A percentile compares a stretch with the other conserved stretches of the same genome.
Conservation (phyloP, 2,797 vertebrate genomes). For the Todus mexicanus region DNA sequence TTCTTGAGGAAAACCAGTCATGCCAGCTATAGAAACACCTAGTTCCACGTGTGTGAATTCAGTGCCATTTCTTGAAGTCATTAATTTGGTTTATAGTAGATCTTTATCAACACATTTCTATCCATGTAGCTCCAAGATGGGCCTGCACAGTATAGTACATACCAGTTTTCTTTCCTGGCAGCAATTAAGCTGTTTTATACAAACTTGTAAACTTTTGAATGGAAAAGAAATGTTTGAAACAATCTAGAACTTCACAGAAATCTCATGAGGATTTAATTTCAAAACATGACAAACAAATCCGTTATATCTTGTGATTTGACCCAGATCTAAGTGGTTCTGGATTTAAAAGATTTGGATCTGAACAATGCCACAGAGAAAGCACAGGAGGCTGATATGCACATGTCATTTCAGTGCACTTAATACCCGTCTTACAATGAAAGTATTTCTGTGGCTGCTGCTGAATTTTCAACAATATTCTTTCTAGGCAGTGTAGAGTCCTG, state of each 20-base stretch:
- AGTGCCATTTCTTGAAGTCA: not conserved
- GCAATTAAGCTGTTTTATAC: not conserved
- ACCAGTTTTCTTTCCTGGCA: not conserved
- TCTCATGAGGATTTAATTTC: not conserved
- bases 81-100: not conserved
- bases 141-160: not conserved
- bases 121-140: not conserved
- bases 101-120: not conserved
- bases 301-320: not conserved
- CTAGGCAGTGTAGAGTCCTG: not conserved
- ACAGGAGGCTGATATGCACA: not conserved
- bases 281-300: not conserved
- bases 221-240: not conserved
- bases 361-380: not conserved
- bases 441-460: not conserved
- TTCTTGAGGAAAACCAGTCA: not conserved
- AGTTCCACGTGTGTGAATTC: not conserved
- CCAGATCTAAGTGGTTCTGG: not conserved
- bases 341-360: not conserved
- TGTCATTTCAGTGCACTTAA: not conserved
- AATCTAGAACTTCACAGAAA: not conserved
- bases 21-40: not conserved
- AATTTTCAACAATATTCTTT: not conserved
- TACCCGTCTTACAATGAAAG: not conserved
- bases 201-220: not conserved